Percentiles rank a stretch among this genome's conserved stretches.
phyloP scores from a whole-genome alignment of 2,888 invertebrate genomes.

The Osmoderma eremita region DNA sequence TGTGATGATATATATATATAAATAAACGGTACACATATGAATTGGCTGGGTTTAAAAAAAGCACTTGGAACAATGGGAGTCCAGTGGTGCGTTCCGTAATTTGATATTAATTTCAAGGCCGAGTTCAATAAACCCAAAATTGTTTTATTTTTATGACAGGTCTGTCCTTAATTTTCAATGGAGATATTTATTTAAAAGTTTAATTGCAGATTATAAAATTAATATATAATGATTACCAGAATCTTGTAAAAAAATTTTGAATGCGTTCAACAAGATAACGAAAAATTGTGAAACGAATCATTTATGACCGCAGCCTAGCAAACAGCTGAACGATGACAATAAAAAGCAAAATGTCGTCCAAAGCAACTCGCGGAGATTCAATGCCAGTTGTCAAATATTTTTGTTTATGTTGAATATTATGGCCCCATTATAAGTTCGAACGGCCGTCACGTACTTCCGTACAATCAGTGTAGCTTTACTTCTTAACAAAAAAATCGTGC shows the following conservation, averaged over 20 bases:
- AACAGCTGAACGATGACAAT: slow-evolving; percentile 45
- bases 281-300: background rate
- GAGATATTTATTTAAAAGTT: too few species aligned
- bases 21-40: slow-evolving; percentile 22
- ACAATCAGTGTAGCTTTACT: background rate
- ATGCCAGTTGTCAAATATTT: slow-evolving; percentile 42
- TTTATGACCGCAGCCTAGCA: slow-evolving; percentile 18
- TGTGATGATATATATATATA: slow-evolving; percentile 33
- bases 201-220: too few species aligned
- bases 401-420: slow-evolving; percentile 37
- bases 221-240: too few species aligned
- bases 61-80: slow-evolving; percentile 4
- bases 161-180: too few species aligned
- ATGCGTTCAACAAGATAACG: background rate
- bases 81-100: slow-evolving; percentile 12
- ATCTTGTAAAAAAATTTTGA: background rate
- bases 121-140: slow-evolving; percentile 16
- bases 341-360: slow-evolving; percentile 41
- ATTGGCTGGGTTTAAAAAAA: slow-evolving; percentile 21
- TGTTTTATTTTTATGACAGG: background rate
- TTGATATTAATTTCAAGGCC: slow-evolving; percentile 15
- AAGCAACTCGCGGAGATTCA: slow-evolving; percentile 35
- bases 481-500: slow-evolving; percentile 13
- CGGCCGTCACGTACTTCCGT: background rate
- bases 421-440: slow-evolving; percentile 18